Evolutionary conservation across 1,140 invertebrate genomes (phyloP).

Genomic region (Cyphomyrmex costatus): DNA sequence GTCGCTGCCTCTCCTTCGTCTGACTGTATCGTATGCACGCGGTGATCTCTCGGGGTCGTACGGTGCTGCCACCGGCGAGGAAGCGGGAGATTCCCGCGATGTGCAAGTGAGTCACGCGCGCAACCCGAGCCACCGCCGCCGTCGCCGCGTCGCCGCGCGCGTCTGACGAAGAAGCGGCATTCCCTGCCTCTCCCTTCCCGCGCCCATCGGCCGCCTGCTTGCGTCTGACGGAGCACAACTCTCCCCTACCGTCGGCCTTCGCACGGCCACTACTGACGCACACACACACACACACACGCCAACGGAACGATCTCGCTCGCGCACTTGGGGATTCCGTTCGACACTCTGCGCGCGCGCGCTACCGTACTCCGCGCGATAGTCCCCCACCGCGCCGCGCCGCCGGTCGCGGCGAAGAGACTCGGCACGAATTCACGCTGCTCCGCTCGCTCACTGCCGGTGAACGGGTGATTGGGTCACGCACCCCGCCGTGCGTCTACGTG

Average conservation of each 20-base stretch:
- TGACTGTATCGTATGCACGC: slow-evolving; percentile 2
- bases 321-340: slow-evolving; percentile 33
- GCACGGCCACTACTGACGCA: slow-evolving; percentile 46
- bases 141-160: slow-evolving; percentile 52
- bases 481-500: slow-evolving; percentile 81
- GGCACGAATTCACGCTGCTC: slow-evolving; percentile 71
- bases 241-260: slow-evolving; percentile 50
- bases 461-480: slow-evolving; percentile 85
- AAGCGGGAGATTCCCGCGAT: slow-evolving; percentile 81
- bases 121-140: slow-evolving; percentile 58
- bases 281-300: not conserved
- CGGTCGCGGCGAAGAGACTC: slow-evolving; percentile 66
- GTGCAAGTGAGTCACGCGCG: slow-evolving; percentile 81
- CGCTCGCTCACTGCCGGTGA: slow-evolving; percentile 75
- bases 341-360: slow-evolving; percentile 41
- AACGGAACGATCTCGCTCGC: not conserved
- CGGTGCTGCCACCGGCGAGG: slow-evolving; percentile 76
- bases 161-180: slow-evolving; percentile 70
- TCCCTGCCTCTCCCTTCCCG: not conserved
- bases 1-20: not conserved
- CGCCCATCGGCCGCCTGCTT: slow-evolving; percentile 3
- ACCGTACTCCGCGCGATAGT: slow-evolving; percentile 26
- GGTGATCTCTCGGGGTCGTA: slow-evolving; percentile 51
- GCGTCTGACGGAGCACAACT: slow-evolving; percentile 69
- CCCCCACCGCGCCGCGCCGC: slow-evolving; percentile 8